Evolutionary conservation across 2,797 vertebrate species (phyloP).

Genomic region (Scolopax rusticola): DNA sequence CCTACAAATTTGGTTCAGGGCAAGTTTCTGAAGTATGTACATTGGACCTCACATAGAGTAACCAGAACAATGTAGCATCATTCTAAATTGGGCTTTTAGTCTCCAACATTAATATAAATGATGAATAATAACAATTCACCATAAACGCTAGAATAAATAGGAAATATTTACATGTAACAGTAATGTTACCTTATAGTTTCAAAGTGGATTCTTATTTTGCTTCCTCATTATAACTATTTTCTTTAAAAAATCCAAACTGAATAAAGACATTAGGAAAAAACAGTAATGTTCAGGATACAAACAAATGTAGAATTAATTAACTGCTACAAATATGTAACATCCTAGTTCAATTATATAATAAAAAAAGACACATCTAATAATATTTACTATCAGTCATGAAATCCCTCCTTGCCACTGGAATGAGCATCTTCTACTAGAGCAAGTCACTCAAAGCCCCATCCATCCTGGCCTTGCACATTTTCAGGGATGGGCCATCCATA

Average conservation of each 20-base stretch:
- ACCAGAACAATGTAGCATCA: background rate
- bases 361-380: background rate
- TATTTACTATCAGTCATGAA: background rate
- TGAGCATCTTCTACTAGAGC: background rate
- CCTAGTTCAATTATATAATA: background rate
- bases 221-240: background rate
- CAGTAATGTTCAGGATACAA: background rate
- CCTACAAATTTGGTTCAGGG: background rate
- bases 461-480: background rate
- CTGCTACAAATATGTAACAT: background rate
- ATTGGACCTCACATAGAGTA: background rate
- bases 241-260: background rate
- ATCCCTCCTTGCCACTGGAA: background rate
- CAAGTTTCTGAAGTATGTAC: background rate
- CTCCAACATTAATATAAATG: background rate
- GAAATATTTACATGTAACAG: slow-evolving; percentile 33
- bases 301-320: background rate
- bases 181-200: background rate
- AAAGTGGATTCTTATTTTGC: background rate
- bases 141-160: slow-evolving; percentile 57
- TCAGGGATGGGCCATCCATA: background rate
- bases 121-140: background rate
- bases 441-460: background rate
- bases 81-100: background rate
- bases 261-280: background rate